Base-by-base conservation (phyloP, 23 tunicate genomes). In the Halocynthia aurantium region DNA sequence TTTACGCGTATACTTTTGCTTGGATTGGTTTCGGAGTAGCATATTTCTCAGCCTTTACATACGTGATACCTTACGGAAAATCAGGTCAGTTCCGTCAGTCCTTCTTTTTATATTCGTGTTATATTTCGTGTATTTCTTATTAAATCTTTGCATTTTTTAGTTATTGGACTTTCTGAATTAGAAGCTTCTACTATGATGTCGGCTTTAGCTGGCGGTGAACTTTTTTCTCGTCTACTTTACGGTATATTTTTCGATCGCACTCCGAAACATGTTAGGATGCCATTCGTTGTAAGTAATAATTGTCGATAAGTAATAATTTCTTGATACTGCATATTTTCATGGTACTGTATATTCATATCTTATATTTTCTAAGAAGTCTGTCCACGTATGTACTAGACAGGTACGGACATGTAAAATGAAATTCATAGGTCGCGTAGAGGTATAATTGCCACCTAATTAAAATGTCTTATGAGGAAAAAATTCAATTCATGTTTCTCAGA, bases 21-120 rank as follows among this genome's bases (percentile, higher is more conserved):
- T 83, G 86, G 86, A 62, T 75, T 7, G 18, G 53, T 9, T 83
- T 75, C 54, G 81, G 81, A 7, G 80, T 75, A 11, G 80, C 81
- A 0, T 83, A 64, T 62, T 83, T 75, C 67, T 83, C 86, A 2
- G 79, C 86, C 31, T 62, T 70, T 50, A 64, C 81, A 8, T 83
- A 49, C 65, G 52, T 83, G 0, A 55, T 83, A 63, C 80, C 86
- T 15, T 83, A 62, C 61, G 86, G 86, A 22, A 83, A 56, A 64
- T 50, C 31, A 11, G 70, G 85, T 81, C 8, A 50, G 62, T 52
- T 44, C 6, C 55, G 64, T 18, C 22, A 60, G 17, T 18, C 64
- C 17, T n/a, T 67, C 18, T 67, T 10, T 9, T 65, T 65, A 15
- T 65, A 15, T 13, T 13, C 63, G 15, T 58, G 63, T 58, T 58